Evolutionary conservation across 2,888 invertebrate species (phyloP), one percentile per base, ranked within the genome.

Genomic region (Willowsia nigromaculata): DNA sequence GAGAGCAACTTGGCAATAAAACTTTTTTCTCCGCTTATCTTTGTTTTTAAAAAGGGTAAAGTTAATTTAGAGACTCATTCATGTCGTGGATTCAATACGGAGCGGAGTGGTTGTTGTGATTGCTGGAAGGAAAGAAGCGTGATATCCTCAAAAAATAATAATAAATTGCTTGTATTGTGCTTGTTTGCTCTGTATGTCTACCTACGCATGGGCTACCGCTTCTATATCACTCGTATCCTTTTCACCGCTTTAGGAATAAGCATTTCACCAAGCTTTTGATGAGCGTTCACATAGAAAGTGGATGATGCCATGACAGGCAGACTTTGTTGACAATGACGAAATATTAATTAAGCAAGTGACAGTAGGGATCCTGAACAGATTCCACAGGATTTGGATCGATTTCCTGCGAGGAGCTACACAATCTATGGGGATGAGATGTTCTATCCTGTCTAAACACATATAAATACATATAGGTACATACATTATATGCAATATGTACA

Each of bases 341-440:
- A 88, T 88, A 88, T 88, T 88, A 88, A 88, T 88, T 88, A 88
- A 82, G 82, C 88, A 82, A 82, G 87, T 87, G 87, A 87, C 87
- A 87, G 87, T 87, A 87, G 87, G 87, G 81, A 87, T 87, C 56
- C 87, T 30, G 40, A 50, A 86, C 50, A 78, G 53, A 84, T 84
- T 84, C 84, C 71, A 22, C 33, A 78, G 71, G 84, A 84, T 84
- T 83, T 84, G 47, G 85, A 85, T 85, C 76, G 85, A 85, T 85
- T 85, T 47, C 33, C 40, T 22, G 53, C 30, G 33, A 4, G 3
- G 76, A 27, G 74, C 50, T 71, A 37, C 33, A 18, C 43, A 1
- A 25, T 82, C 15, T 30, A 47, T 68, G 43, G 33, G 59, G 65
- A 65, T 25, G 47, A 11, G 68, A 82, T 68, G 68, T 40, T 30